A percentile compares a stretch with the other conserved stretches of the same genome.
Conservation (phyloP, 1,140 invertebrate genomes). For the Papilio polytes region DNA sequence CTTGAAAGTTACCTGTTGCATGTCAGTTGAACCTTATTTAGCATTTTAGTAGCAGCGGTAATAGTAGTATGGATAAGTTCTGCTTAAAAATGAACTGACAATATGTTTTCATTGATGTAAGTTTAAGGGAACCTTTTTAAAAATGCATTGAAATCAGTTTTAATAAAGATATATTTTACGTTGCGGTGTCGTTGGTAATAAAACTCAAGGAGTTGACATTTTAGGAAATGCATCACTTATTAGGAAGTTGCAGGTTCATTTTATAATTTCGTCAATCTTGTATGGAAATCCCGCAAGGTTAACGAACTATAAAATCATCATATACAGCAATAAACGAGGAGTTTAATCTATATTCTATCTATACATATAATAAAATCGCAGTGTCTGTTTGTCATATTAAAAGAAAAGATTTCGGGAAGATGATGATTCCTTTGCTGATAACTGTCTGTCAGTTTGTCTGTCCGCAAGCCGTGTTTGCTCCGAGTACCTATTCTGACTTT, state of each 20-base stretch:
- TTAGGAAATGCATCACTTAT: not conserved
- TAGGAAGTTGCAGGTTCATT: slow-evolving; percentile 12
- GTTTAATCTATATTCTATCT: not conserved
- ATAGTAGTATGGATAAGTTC: not conserved
- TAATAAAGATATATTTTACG: not conserved
- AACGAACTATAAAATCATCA: not conserved
- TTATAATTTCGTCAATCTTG: not conserved
- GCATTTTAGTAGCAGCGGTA: not conserved
- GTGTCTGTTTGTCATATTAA: too few species aligned
- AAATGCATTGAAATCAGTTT: not conserved
- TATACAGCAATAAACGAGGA: not conserved
- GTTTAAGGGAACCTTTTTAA: too few species aligned
- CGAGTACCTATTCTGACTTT: too few species aligned
- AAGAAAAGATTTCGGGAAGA: too few species aligned
- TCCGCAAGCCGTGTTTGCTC: too few species aligned
- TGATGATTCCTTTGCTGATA: too few species aligned
- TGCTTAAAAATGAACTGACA: too few species aligned
- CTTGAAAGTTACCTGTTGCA: not conserved
- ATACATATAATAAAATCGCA: too few species aligned
- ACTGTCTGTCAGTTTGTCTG: too few species aligned
- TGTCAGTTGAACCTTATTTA: not conserved
- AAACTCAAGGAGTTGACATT: slow-evolving; percentile 13
- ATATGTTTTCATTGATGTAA: too few species aligned
- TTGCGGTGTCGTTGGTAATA: not conserved
- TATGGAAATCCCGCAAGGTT: not conserved